Conservation (phyloP, 1,140 invertebrate species). For the Lutraria rhynchaena region DNA sequence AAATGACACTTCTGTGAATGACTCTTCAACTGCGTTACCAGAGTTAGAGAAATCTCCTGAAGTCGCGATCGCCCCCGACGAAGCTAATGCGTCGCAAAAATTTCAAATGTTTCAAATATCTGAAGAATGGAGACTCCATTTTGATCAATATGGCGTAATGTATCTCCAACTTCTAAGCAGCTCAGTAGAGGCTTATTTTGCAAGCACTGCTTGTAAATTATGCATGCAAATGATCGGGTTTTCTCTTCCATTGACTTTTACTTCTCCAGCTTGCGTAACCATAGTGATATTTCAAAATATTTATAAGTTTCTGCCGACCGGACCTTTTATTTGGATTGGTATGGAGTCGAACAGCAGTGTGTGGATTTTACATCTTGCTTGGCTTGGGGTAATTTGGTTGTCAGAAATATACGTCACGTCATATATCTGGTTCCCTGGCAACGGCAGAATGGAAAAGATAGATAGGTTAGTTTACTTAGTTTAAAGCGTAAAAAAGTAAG, state of each 20-base stretch:
- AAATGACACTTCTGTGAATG: too few species aligned
- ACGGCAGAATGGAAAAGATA: constrained; percentile 97
- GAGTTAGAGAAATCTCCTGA: too few species aligned
- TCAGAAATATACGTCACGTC: constrained; percentile 98
- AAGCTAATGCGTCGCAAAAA: too few species aligned
- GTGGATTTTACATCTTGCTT: constrained; percentile 64
- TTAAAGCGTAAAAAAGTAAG: too few species aligned
- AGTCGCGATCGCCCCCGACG: too few species aligned
- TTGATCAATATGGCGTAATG: constrained; percentile 67
- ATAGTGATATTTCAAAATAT: constrained; percentile 67
- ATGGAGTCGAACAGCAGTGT: constrained; percentile 58
- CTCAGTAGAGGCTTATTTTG: constrained; percentile 73
- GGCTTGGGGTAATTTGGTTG: constrained; percentile 90
- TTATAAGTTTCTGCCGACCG: constrained; percentile 60
- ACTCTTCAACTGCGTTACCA: too few species aligned
- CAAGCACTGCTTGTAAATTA: constrained; percentile 78
- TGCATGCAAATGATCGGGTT: constrained; percentile 80
- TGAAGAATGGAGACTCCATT: constrained; percentile 60
- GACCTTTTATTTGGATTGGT: constrained; percentile 70
- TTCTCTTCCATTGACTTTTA: constrained; percentile 74
- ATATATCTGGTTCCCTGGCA: constrained; percentile 99
- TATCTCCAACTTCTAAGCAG: constrained; percentile 67
- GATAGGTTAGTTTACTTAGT: constrained; percentile 90
- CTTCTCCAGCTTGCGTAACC: constrained; percentile 71
- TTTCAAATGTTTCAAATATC: neutral